These are phyloP conservation scores for Eupithecia subumbrata DNA, from an alignment of 2,888 invertebrate species.

Conservation along the genomic window DNA sequence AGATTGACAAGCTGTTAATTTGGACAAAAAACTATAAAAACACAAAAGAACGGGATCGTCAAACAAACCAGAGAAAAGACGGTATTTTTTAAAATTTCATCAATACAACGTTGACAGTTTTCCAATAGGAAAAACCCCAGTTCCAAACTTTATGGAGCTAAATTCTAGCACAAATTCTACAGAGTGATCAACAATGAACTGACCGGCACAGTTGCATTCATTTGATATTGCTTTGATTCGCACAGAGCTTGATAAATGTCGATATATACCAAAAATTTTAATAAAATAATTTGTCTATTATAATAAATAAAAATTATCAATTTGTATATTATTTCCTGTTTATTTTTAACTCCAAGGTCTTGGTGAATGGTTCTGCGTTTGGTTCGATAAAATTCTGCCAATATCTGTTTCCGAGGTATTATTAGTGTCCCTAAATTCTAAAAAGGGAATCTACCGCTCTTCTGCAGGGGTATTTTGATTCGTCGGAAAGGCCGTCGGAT, in stretches of 20 bases:
- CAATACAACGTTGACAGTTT: not conserved
- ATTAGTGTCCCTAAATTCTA: too few relatives aligned
- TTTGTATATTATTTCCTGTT: too few relatives aligned
- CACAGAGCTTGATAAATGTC: constrained; percentile 41
- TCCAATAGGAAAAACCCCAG: not conserved
- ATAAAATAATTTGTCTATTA: too few relatives aligned
- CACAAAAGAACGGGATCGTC: not conserved
- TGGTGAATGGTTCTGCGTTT: too few relatives aligned
- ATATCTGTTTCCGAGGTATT: too few relatives aligned
- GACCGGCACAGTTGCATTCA: constrained; percentile 41
- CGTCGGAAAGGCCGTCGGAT: too few relatives aligned
- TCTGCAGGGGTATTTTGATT: too few relatives aligned
- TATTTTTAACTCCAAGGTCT: too few relatives aligned
- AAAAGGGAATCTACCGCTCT: too few relatives aligned
- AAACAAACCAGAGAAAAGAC: not conserved
- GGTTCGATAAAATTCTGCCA: too few relatives aligned
- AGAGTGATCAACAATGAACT: constrained; percentile 34
- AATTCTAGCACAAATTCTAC: constrained; percentile 13
- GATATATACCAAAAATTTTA: too few relatives aligned
- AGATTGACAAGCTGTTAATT: not conserved
- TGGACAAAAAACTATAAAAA: not conserved
- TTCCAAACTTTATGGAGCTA: not conserved
- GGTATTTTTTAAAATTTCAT: not conserved
- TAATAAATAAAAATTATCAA: too few relatives aligned
- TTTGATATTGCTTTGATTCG: constrained; percentile 56